These are phyloP conservation scores for Galaxias olidus DNA, from an alignment of 2,797 vertebrate genomes.

Conservation along the genomic window DNA sequence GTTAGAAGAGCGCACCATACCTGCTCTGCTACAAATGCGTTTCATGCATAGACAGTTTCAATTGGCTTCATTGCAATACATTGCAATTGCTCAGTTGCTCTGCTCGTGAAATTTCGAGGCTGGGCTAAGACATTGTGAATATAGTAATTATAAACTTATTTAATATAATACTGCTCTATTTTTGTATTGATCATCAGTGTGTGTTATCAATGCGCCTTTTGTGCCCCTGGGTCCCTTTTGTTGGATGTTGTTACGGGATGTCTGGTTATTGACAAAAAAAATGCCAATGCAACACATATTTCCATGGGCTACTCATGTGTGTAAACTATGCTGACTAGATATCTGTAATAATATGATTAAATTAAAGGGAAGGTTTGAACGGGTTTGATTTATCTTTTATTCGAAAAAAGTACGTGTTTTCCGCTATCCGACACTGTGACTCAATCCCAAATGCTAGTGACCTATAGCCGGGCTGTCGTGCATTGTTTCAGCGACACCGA, in stretches of 20 bases:
- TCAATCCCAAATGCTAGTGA: slow-evolving; percentile 17
- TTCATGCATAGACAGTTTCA: no score
- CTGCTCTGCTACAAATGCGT: no score
- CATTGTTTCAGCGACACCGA: slow-evolving; percentile 59
- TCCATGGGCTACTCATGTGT: background rate
- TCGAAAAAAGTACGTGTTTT: background rate
- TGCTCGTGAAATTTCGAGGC: no score
- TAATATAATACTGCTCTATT: no score
- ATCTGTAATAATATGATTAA: background rate
- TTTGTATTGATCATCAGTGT: no score
- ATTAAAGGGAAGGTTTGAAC: background rate
- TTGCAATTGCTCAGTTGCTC: no score
- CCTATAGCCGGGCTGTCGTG: slow-evolving; percentile 19
- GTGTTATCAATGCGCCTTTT: no score
- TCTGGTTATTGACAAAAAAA: slow-evolving; percentile 2
- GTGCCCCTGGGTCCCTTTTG: background rate
- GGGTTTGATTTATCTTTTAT: background rate
- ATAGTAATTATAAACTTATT: no score
- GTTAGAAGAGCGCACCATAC: no score
- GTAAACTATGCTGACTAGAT: no score
- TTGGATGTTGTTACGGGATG: background rate
- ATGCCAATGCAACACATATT: background rate
- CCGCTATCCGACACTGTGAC: background rate
- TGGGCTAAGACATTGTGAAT: no score
- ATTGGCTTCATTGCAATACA: no score